Conservation (phyloP, 2,888 invertebrate genomes). For the Craniophora ligustri region DNA sequence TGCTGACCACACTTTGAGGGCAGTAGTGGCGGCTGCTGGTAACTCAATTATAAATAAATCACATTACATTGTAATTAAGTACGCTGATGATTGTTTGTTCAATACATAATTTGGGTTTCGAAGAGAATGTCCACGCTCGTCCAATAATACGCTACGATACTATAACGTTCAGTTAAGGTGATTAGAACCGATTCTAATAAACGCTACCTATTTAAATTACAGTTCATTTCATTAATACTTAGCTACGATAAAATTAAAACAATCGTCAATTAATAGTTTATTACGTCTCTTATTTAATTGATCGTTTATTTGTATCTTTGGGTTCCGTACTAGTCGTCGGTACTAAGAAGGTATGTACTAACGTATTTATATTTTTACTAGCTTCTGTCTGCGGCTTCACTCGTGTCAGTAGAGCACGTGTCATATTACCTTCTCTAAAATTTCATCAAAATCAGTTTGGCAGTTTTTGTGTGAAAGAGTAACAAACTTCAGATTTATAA, state of each 20-base stretch:
- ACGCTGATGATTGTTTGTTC: conserved; percentile 29
- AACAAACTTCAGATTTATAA: too few species aligned
- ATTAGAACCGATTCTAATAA: conserved; percentile 16
- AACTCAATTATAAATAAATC: conserved; percentile 42
- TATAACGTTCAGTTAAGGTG: conserved; percentile 5
- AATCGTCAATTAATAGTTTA: conserved; percentile 32
- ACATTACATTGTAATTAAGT: conserved; percentile 35
- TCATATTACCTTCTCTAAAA: too few species aligned
- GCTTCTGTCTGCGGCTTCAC: too few species aligned
- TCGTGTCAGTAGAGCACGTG: too few species aligned
- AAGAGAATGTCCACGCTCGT: conserved; percentile 20
- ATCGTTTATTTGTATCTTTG: neutral
- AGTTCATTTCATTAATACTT: conserved; percentile 44
- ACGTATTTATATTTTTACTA: too few species aligned
- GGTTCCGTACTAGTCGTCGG: too few species aligned
- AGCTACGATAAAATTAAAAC: conserved; percentile 29
- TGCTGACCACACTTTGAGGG: conserved; percentile 21
- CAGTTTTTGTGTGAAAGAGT: too few species aligned
- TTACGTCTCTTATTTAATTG: conserved; percentile 23
- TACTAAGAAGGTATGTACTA: too few species aligned
- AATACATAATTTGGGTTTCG: conserved; percentile 23
- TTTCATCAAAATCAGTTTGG: too few species aligned
- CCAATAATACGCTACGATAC: conserved; percentile 4
- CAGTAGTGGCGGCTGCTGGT: conserved; percentile 4
- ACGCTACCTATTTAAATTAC: conserved; percentile 6